Conservation (phyloP, 2,797 vertebrate species). For the Leptodactylus fallax region DNA sequence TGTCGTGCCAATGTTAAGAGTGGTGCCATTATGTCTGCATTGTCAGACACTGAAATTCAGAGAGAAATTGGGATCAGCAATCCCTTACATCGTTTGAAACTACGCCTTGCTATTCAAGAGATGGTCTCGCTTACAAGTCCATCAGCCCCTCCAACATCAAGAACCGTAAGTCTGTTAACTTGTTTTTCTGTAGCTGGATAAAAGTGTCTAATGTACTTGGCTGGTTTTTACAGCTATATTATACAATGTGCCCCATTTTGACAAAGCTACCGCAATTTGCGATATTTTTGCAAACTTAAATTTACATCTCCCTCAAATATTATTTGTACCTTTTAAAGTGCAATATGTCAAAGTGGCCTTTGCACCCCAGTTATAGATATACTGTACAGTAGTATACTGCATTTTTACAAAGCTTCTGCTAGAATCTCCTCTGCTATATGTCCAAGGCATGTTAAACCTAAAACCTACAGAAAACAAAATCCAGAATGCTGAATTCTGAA, state of each 20-base stretch:
- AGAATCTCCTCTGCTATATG: not conserved
- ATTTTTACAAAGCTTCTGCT: not conserved
- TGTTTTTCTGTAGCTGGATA: too few relatives aligned
- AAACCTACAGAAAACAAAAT: too few relatives aligned
- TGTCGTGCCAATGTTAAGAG: constrained; percentile 98
- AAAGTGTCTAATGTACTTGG: not conserved
- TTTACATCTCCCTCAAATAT: not conserved
- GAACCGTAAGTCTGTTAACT: constrained; percentile 88
- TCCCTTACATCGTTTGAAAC: constrained; percentile 94
- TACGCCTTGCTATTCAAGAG: constrained; percentile 95
- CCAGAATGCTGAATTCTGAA: not conserved
- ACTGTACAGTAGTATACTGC: not conserved
- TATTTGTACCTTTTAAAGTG: not conserved
- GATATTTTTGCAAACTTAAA: not conserved
- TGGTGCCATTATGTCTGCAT: constrained; percentile 97
- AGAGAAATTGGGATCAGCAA: constrained; percentile 98
- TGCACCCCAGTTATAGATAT: too few relatives aligned
- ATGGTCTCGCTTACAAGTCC: constrained; percentile 98
- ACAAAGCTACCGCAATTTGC: not conserved
- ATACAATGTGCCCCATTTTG: not conserved
- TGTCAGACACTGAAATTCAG: constrained; percentile 97
- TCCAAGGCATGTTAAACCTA: not conserved
- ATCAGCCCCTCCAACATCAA: constrained; percentile 93
- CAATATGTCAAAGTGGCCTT: too few relatives aligned
- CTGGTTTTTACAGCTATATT: not conserved